These are phyloP conservation scores for Digitonthophagus gazella DNA, from an alignment of 2,888 invertebrate genomes.

Conservation along the genomic window DNA sequence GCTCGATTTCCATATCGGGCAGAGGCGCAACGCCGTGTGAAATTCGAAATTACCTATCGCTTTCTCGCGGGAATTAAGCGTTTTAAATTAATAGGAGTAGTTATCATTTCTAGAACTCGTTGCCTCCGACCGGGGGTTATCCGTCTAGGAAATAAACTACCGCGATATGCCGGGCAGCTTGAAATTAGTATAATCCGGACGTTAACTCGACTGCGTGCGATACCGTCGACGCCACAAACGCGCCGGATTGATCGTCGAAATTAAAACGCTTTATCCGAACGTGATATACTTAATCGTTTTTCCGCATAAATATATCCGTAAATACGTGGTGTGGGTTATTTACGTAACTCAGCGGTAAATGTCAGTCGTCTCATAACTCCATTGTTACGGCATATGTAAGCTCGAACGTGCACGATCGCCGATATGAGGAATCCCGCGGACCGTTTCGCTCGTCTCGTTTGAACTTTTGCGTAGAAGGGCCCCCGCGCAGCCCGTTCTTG, in stretches of 20 bases:
- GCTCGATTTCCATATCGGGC: not conserved
- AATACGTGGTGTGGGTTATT: conserved; percentile 4
- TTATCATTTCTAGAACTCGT: conserved; percentile 2
- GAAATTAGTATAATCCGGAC: conserved; percentile 34
- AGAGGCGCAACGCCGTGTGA: conserved; percentile 3
- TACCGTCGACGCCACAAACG: conserved; percentile 41
- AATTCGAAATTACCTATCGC: conserved; percentile 5
- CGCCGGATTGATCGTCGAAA: conserved; percentile 42
- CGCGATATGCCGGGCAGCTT: conserved; percentile 19
- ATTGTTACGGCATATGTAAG: conserved; percentile 8
- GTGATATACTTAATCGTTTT: not conserved
- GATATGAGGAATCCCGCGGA: not conserved
- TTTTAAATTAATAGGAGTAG: conserved; percentile 10
- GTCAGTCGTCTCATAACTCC: conserved; percentile 14
- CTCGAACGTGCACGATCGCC: not conserved
- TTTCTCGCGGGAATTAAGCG: conserved; percentile 12
- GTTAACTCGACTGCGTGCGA: conserved; percentile 40
- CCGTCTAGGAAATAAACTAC: conserved; percentile 18
- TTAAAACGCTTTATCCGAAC: conserved; percentile 32
- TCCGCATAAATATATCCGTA: not conserved
- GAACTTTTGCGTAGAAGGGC: not conserved
- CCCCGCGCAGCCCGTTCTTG: not conserved
- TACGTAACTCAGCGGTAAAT: conserved; percentile 10
- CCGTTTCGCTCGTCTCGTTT: not conserved
- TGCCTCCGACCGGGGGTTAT: not conserved